Evolutionary conservation across 2,888 invertebrate species (phyloP).

Genomic region (Eupelmus urozonus): DNA sequence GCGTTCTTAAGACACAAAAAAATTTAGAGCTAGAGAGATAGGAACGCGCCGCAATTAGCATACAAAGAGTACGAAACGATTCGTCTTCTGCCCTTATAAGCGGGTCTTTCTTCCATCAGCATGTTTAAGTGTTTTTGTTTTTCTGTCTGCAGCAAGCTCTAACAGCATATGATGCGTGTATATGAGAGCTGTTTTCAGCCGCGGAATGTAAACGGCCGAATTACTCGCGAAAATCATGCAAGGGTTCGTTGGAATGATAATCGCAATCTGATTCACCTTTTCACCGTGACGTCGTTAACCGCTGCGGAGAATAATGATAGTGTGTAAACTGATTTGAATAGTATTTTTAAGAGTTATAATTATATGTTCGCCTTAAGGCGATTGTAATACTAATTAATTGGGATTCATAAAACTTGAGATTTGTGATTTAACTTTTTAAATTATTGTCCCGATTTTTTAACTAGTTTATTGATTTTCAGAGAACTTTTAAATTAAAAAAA

Average conservation of each 20-base stretch:
- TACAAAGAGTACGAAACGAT: conserved; percentile 29
- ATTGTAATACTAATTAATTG: too few relatives aligned
- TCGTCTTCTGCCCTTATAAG: conserved; percentile 8
- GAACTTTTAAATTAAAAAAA: too few relatives aligned
- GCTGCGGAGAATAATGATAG: conserved; percentile 31
- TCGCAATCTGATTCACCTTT: not conserved
- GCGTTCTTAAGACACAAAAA: too few relatives aligned
- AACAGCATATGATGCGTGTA: too few relatives aligned
- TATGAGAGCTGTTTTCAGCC: not conserved
- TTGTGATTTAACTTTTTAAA: too few relatives aligned
- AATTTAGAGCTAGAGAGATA: not conserved
- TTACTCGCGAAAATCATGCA: not conserved
- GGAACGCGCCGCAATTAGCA: conserved; percentile 33
- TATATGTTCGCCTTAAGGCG: too few relatives aligned
- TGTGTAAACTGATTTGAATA: conserved; percentile 43
- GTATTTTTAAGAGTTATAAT: conserved; percentile 1
- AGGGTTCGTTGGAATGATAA: too few relatives aligned
- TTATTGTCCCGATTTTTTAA: too few relatives aligned
- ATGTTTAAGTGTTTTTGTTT: not conserved
- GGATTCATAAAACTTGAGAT: too few relatives aligned
- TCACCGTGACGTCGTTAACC: conserved; percentile 36
- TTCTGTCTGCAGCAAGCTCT: too few relatives aligned
- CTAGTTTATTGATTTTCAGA: too few relatives aligned
- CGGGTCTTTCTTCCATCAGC: conserved; percentile 1
- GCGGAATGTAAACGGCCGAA: conserved; percentile 20